These are phyloP conservation scores for Ursus arctos DNA, from an alignment of 2,113 vertebrate species.

Conservation along the genomic window DNA sequence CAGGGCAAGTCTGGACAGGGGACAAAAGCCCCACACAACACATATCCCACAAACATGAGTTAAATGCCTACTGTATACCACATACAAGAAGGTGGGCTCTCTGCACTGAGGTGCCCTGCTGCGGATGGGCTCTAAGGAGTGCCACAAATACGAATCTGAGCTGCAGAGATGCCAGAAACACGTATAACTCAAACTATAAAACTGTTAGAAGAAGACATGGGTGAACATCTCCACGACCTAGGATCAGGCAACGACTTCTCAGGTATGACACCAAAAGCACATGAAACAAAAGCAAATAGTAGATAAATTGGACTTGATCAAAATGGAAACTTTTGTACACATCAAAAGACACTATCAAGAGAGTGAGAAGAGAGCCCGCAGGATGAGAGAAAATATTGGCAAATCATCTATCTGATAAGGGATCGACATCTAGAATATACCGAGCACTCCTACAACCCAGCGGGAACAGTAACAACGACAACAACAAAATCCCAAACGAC, in stretches of 20 bases:
- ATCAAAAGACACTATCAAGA: neutral
- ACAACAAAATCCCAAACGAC: neutral
- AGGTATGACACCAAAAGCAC: neutral
- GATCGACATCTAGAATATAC: neutral
- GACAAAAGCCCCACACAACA: neutral
- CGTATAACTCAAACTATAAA: neutral
- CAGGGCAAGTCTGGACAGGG: neutral
- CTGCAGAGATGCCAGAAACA: neutral
- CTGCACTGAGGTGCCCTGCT: neutral
- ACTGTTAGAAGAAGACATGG: neutral
- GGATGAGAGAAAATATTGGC: conserved; percentile 3
- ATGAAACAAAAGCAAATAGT: neutral
- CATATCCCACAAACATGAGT: neutral
- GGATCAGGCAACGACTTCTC: neutral
- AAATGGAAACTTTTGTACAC: neutral
- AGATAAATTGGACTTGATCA: neutral
- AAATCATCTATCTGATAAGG: neutral
- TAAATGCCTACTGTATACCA: neutral
- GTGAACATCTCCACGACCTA: neutral
- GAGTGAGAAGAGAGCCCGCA: neutral
- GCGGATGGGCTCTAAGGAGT: neutral
- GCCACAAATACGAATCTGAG: neutral
- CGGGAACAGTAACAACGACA: neutral
- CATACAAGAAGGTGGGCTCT: neutral
- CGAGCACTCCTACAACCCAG: neutral